phyloP scores from a whole-genome alignment of 1,140 invertebrate species.

The Antheraea pernyi region DNA sequence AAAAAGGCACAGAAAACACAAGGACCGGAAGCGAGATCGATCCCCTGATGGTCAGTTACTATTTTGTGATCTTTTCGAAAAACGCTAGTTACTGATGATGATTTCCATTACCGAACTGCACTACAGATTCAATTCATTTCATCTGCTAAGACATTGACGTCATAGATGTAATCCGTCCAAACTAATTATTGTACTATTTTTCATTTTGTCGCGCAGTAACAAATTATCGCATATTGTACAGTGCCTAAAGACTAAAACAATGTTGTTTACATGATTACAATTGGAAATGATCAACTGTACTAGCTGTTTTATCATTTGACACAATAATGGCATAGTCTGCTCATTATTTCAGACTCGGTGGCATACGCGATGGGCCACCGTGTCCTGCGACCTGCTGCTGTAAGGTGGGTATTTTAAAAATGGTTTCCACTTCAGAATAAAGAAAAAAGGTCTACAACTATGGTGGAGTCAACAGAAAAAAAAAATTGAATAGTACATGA shows the following conservation, averaged over 20 bases:
- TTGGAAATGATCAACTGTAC: constrained; percentile 42
- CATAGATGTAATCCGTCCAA: background rate
- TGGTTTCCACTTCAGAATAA: background rate
- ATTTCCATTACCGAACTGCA: constrained; percentile 28
- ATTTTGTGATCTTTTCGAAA: constrained; percentile 21
- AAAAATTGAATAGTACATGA: background rate
- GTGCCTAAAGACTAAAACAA: no score
- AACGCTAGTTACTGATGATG: constrained; percentile 44
- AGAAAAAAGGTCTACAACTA: background rate
- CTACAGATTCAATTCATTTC: background rate
- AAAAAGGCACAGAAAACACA: constrained; percentile 70
- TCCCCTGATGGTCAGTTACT: constrained; percentile 68
- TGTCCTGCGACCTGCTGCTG: constrained; percentile 44
- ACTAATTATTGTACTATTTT: background rate
- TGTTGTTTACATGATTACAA: background rate
- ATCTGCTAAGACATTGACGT: background rate
- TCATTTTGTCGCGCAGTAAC: background rate
- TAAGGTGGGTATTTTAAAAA: constrained; percentile 59
- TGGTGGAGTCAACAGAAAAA: background rate
- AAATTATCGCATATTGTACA: background rate
- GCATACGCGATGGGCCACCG: constrained; percentile 58
- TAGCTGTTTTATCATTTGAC: constrained; percentile 50
- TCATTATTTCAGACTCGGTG: constrained; percentile 74
- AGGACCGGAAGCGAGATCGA: constrained; percentile 68
- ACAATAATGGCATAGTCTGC: constrained; percentile 74